These are phyloP conservation scores for Mythimna loreyi DNA, from an alignment of 2,888 invertebrate species.

Conservation along the genomic window DNA sequence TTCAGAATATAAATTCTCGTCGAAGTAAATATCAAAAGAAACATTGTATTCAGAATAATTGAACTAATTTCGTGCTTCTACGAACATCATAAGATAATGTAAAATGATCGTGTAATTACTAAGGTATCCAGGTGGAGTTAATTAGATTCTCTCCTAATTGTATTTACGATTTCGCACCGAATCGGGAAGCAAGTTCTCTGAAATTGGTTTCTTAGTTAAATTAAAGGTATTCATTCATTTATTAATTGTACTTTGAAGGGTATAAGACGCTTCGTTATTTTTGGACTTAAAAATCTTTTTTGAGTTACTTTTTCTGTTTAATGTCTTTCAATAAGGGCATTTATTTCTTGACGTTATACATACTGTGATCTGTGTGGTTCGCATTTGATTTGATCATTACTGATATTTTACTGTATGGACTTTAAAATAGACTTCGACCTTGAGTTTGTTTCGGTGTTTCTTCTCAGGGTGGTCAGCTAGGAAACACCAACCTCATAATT, in stretches of 20 bases:
- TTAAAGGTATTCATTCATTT: not conserved
- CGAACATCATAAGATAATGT: conserved; percentile 9
- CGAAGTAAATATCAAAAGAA: not conserved
- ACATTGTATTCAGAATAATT: not conserved
- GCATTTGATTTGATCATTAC: no score
- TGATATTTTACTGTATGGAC: no score
- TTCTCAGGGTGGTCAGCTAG: no score
- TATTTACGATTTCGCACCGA: not conserved
- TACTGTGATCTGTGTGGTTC: no score
- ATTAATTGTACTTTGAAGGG: not conserved
- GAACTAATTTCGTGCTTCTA: conserved; percentile 25
- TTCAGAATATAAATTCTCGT: not conserved
- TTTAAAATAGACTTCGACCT: no score
- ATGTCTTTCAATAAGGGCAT: no score
- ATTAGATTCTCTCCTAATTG: conserved; percentile 37
- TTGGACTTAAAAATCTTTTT: not conserved
- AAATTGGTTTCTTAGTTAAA: not conserved
- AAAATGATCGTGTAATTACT: conserved; percentile 29
- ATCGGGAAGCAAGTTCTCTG: not conserved
- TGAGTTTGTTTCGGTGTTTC: no score
- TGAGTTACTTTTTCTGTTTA: no score
- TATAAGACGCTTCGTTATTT: not conserved
- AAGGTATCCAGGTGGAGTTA: conserved; percentile 47
- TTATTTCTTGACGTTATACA: no score
- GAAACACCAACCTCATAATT: no score